Evolutionary conservation across 2,888 invertebrate genomes (phyloP).

Genomic region (Lithosia quadra): DNA sequence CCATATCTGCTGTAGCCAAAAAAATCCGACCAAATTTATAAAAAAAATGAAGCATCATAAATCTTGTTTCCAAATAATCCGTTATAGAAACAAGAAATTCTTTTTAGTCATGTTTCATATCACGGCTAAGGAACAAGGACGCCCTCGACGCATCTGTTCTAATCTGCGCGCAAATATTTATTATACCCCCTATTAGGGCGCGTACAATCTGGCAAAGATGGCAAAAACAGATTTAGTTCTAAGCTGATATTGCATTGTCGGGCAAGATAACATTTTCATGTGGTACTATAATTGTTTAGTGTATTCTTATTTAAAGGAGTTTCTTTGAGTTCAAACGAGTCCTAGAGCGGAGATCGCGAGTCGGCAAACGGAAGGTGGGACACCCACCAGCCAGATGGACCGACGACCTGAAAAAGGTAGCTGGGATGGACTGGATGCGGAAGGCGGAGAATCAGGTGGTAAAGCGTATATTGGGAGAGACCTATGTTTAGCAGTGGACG

Average conservation of each 20-base stretch:
- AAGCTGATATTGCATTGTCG: constrained; percentile 46
- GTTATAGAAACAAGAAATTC: constrained; percentile 47
- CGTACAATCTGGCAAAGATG: constrained; percentile 45
- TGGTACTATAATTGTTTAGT: constrained; percentile 22
- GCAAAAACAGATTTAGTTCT: constrained; percentile 41
- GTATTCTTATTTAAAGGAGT: constrained; percentile 19
- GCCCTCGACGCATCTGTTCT: constrained; percentile 71
- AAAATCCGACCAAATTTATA: neutral
- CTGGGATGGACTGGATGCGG: too few species aligned
- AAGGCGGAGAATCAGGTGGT: too few species aligned
- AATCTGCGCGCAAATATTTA: constrained; percentile 75
- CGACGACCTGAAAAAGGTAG: too few species aligned
- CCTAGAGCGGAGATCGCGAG: too few species aligned
- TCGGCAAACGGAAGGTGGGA: too few species aligned
- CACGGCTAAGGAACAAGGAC: constrained; percentile 47
- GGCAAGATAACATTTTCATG: constrained; percentile 38
- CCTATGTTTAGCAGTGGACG: too few species aligned
- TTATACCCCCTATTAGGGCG: constrained; percentile 56
- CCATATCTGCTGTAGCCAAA: neutral
- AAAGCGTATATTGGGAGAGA: too few species aligned
- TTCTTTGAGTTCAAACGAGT: too few species aligned
- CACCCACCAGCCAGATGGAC: too few species aligned
- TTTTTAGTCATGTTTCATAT: constrained; percentile 54
- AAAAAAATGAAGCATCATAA: constrained; percentile 6
- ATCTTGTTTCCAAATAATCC: constrained; percentile 43